A percentile compares a stretch with the other conserved stretches of the same genome.
Evolutionary conservation across 2,888 invertebrate species (phyloP).

Genomic region (Sinopyrophorus schimmeli): DNA sequence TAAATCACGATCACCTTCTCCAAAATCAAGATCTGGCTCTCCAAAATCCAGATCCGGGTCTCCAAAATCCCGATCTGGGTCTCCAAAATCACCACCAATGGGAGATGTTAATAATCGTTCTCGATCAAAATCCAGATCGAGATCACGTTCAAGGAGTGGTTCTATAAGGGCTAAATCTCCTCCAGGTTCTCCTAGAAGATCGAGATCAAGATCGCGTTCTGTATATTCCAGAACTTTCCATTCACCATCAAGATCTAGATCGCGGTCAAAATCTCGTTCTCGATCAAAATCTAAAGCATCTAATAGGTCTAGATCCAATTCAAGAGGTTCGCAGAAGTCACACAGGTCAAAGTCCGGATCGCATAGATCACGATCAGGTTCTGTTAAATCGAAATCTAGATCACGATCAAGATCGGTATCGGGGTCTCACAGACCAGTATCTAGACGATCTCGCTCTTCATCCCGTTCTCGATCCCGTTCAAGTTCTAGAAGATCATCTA

Average conservation of each 20-base stretch:
- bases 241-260: slow-evolving; percentile 33
- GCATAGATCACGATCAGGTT: slow-evolving; percentile 37
- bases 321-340: slow-evolving; percentile 29
- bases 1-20: slow-evolving; percentile 39
- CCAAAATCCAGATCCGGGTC: slow-evolving; percentile 33
- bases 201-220: slow-evolving; percentile 16
- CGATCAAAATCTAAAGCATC: slow-evolving; percentile 25
- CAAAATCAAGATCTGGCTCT: slow-evolving; percentile 34
- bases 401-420: slow-evolving; percentile 42
- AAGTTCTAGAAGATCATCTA: slow-evolving; percentile 2
- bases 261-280: slow-evolving; percentile 43
- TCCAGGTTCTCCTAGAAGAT: slow-evolving; percentile 16
- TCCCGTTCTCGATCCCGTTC: slow-evolving; percentile 18
- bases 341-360: slow-evolving; percentile 5
- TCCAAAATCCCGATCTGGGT: slow-evolving; percentile 42
- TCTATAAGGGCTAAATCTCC: slow-evolving; percentile 30
- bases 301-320: slow-evolving; percentile 34
- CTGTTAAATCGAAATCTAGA: slow-evolving; percentile 31
- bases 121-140: slow-evolving; percentile 40
- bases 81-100: slow-evolving; percentile 31
- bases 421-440: slow-evolving; percentile 35
- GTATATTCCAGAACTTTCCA: slow-evolving; percentile 14
- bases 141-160: slow-evolving; percentile 44
- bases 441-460: slow-evolving; percentile 14
- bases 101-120: too few species aligned